Percentiles rank a stretch among this genome's conserved stretches.
These are phyloP conservation scores for Pagrus major DNA, from an alignment of 2,113 vertebrate species.

Conservation along the genomic window DNA sequence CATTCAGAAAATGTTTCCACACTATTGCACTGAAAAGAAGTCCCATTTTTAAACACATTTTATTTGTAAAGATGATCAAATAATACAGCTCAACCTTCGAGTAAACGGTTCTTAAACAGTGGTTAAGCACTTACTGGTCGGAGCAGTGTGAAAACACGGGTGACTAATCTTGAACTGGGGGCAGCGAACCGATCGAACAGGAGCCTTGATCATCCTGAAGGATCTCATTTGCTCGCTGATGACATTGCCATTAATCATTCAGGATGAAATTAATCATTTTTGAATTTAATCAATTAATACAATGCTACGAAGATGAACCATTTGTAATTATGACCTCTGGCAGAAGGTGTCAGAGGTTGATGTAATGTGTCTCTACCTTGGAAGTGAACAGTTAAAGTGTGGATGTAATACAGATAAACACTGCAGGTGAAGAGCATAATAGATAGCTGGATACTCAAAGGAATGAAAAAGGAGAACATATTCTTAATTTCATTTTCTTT, in stretches of 20 bases:
- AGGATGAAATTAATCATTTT: conserved; percentile 22
- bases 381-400: not conserved
- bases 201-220: conserved; percentile 15
- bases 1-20: not conserved
- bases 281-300: not conserved
- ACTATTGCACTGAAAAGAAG: not conserved
- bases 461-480: not conserved
- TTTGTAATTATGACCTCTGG: conserved; percentile 3
- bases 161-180: not conserved
- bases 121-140: not conserved
- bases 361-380: not conserved
- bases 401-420: not conserved
- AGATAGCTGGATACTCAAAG: not conserved
- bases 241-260: conserved; percentile 14
- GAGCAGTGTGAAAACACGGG: not conserved
- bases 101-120: not conserved
- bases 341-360: conserved; percentile 18
- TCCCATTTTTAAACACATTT: not conserved
- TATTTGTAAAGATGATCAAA: conserved; percentile 1
- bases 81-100: not conserved
- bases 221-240: not conserved
- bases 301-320: not conserved
- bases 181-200: not conserved
- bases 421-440: not conserved
- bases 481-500: too few species aligned